Evolutionary conservation across 1,140 invertebrate genomes (phyloP).

Genomic region (Lasaia peninsularis): DNA sequence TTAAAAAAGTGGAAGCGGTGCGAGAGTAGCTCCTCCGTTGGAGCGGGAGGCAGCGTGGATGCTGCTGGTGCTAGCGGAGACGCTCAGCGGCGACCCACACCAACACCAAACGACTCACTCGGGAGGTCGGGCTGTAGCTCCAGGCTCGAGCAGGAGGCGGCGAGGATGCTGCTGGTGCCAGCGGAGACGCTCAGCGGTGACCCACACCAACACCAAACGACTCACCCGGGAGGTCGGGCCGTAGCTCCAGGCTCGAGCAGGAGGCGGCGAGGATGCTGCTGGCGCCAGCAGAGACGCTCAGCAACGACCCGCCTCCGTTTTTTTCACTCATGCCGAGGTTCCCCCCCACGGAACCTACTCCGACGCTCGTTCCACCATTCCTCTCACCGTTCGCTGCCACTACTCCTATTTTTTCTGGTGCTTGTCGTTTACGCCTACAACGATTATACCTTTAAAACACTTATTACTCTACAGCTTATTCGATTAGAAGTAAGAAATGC

Average conservation of each 20-base stretch:
- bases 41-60: conserved; percentile 70
- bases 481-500: too few species aligned
- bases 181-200: conserved; percentile 76
- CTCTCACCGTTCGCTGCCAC: neutral
- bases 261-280: conserved; percentile 74
- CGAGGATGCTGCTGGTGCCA: conserved; percentile 73
- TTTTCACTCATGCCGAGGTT: conserved; percentile 16
- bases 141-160: conserved; percentile 66
- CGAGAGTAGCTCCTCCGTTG: conserved; percentile 65
- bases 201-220: conserved; percentile 22
- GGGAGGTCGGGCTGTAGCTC: conserved; percentile 39
- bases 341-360: neutral
- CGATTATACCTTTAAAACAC: neutral
- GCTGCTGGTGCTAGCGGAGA: conserved; percentile 73
- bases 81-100: conserved; percentile 70
- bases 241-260: conserved; percentile 59
- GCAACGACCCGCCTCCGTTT: conserved; percentile 51
- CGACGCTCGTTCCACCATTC: neutral
- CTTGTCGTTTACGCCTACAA: neutral
- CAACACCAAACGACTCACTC: conserved; percentile 6
- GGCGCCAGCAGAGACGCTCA: conserved; percentile 75
- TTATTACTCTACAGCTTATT: neutral
- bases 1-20: too few species aligned
- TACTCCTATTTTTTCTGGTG: neutral
- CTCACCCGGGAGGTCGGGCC: conserved; percentile 23